A percentile compares a stretch with the other conserved stretches of the same genome.
Conservation (phyloP, 2,888 invertebrate genomes). For the Temnothorax rugatulus region DNA sequence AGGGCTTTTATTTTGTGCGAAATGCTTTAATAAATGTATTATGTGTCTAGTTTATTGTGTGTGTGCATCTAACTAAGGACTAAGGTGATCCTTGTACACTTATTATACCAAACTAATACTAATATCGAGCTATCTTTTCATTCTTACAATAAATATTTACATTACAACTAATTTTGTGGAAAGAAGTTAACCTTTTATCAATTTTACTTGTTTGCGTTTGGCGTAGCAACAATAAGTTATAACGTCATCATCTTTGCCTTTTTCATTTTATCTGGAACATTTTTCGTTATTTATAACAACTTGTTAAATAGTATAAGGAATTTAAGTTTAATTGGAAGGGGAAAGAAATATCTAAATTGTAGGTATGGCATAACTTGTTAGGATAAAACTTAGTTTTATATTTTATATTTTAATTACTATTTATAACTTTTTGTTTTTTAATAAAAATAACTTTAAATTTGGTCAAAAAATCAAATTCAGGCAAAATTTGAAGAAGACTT, state of each 20-base stretch:
- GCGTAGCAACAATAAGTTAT: neutral
- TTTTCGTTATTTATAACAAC: neutral
- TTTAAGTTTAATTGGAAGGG: neutral
- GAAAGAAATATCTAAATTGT: neutral
- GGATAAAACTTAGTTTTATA: conserved; percentile 1
- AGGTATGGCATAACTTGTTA: neutral
- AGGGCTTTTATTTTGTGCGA: conserved; percentile 57
- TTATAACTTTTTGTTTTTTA: neutral
- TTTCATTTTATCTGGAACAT: neutral
- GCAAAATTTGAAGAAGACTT: neutral
- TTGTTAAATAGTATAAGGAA: neutral
- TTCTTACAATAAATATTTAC: conserved; percentile 12
- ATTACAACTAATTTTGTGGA: neutral
- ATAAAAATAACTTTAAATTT: neutral
- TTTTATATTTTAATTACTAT: neutral
- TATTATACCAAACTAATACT: neutral
- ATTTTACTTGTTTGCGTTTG: neutral
- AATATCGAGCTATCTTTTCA: neutral
- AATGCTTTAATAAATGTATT: conserved; percentile 46
- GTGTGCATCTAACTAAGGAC: neutral
- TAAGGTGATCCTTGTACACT: neutral
- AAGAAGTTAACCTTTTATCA: neutral
- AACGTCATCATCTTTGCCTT: neutral
- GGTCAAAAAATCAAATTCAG: neutral
- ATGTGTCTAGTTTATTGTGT: conserved; percentile 1